phyloP scores from a whole-genome alignment of 2,888 invertebrate species.

The Polyploca ridens region DNA sequence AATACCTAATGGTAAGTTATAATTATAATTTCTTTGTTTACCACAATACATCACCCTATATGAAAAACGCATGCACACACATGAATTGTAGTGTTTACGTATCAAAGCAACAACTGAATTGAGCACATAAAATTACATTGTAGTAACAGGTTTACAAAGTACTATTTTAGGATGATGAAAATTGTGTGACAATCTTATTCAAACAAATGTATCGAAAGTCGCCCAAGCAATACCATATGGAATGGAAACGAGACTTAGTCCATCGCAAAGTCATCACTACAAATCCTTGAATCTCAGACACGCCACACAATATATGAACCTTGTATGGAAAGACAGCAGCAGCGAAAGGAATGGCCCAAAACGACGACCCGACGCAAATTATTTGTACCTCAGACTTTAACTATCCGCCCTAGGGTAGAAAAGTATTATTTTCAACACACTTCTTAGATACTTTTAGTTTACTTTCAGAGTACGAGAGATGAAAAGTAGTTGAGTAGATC shows the following conservation, averaged over 20 bases:
- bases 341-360: too few relatives aligned
- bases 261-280: neutral
- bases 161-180: neutral
- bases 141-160: neutral
- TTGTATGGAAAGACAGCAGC: too few relatives aligned
- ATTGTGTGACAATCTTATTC: neutral
- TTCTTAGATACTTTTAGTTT: too few relatives aligned
- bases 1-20: too few relatives aligned
- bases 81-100: neutral
- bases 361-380: too few relatives aligned
- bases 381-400: too few relatives aligned
- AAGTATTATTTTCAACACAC: too few relatives aligned
- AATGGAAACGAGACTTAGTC: neutral
- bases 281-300: neutral
- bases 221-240: neutral
- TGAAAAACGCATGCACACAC: neutral
- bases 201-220: neutral
- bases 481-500: too few relatives aligned
- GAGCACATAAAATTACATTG: neutral
- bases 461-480: too few relatives aligned
- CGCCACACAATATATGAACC: neutral
- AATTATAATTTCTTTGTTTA: neutral
- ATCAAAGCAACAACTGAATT: neutral
- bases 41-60: neutral
- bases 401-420: too few relatives aligned